Base-by-base conservation (phyloP, 37 sponge, comb jelly and placozoan species). In the Cliona cf. orientalis region DNA sequence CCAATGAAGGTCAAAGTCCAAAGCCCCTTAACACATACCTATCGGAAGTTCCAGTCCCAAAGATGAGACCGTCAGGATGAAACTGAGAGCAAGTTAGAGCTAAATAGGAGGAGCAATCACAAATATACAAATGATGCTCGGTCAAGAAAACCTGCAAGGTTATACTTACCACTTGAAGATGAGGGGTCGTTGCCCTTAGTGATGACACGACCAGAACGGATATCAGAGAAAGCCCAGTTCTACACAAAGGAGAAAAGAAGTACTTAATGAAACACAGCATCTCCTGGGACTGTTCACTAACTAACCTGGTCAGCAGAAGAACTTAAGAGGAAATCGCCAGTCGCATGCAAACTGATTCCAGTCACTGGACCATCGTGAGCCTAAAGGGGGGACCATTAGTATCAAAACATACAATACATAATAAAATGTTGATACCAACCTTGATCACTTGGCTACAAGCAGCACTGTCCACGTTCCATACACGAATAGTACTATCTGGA, bases 1-100 rank as follows among this genome's bases (percentile, higher is more conserved):
- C 9, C 2, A 79, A 28, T 37, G 22, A 69, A 11, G 7, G 12
- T 28, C 5, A 62, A 34, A 79, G 22, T 46, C 57, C 36, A 57
- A 46, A 2, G 17, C 17, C 3, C 35, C 23, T 74, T 29, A 76
- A 46, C 3, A 11, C 72, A 3, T 29, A 93, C 93, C 93, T 90
- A 81, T 95, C 91, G 22, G 86, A 74, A 32, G 99, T 95, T 33
- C 99, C 99, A n/a, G 99, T 99, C 28, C 99, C 97, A 84, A 99
- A 96, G 46, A 99, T 96, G 41, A 96, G 88, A 45, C 99, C 99
- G 84, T 99, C 99, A 74, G 99, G 99, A 88, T 99, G 99, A 68
- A 99, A 99, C 84, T 99, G 97, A 49, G 91, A 86, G 86, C 97
- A 99, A 25, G 99, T 97, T 49, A 99, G 69, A 22, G 89, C 97